Percentiles rank a stretch among this genome's conserved stretches.
Evolutionary conservation across 35 echinoderm and acorn worm genomes (phyloP).

Genomic region (Ophiothrix spiculata): DNA sequence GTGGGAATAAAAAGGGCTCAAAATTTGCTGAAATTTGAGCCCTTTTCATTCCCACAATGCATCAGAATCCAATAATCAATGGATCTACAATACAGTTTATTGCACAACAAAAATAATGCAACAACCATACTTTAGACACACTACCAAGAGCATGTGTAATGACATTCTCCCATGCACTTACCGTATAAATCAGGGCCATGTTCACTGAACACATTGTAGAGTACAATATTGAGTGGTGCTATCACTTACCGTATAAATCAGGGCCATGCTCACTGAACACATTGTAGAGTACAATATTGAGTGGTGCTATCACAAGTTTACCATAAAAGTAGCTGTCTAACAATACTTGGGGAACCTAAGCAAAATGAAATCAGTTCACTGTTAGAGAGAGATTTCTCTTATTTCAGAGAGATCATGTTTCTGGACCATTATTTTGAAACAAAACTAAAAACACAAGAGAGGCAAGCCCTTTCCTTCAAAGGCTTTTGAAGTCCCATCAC

Average conservation of each 20-base stretch:
- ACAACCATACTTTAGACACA: not conserved
- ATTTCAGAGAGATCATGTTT: too few relatives aligned
- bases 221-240: not conserved
- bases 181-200: not conserved
- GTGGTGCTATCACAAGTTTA: conserved; percentile 89
- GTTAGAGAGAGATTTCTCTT: too few relatives aligned
- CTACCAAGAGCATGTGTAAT: not conserved
- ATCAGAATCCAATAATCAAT: too few relatives aligned
- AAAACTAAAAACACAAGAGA: too few relatives aligned
- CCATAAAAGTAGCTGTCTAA: conserved; percentile 85
- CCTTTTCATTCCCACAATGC: too few relatives aligned
- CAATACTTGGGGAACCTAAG: conserved; percentile 69
- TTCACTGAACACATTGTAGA: not conserved
- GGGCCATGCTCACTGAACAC: conserved; percentile 98
- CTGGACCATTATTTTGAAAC: too few relatives aligned
- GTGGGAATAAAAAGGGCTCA: too few relatives aligned
- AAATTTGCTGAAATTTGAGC: too few relatives aligned
- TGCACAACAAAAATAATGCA: not conserved
- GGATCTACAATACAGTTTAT: too few relatives aligned
- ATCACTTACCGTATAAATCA: conserved; percentile 84
- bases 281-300: conserved; percentile 97
- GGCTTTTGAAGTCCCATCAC: too few relatives aligned
- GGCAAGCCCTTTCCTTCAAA: too few relatives aligned
- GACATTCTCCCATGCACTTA: not conserved
- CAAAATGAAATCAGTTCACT: not conserved